A percentile compares a stretch with the other conserved stretches of the same genome.
These are phyloP conservation scores for Muscicapa adusta DNA, from an alignment of 2,113 vertebrate genomes.

Conservation along the genomic window DNA sequence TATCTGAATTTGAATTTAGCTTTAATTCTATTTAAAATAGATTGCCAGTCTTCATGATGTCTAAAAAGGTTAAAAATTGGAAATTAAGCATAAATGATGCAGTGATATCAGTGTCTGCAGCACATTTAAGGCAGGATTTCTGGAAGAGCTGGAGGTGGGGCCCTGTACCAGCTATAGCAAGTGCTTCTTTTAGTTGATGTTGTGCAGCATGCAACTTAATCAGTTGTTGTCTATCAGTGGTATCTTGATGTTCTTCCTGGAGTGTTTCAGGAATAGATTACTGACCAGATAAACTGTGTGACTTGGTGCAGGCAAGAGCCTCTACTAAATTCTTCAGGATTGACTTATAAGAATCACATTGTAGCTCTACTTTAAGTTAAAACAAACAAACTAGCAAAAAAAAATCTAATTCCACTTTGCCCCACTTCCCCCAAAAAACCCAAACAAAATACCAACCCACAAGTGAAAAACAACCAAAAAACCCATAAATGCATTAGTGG, in stretches of 20 bases:
- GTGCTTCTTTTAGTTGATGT: not conserved
- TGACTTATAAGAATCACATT: not conserved
- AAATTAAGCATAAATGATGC: not conserved
- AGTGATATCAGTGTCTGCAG: not conserved
- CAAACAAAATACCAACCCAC: not conserved
- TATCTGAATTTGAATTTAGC: not conserved
- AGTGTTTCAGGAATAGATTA: not conserved
- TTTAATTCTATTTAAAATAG: not conserved
- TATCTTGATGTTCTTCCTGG: not conserved
- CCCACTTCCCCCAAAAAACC: not conserved
- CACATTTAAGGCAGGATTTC: not conserved
- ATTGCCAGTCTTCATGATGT: not conserved
- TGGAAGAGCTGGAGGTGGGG: not conserved
- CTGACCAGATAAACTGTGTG: not conserved
- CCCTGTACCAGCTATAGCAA: not conserved
- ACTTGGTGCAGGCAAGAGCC: not conserved
- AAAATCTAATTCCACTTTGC: not conserved
- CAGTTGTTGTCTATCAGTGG: not conserved
- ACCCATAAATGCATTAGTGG: not conserved
- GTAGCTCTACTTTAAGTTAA: not conserved
- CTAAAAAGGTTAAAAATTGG: not conserved
- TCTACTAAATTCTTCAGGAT: not conserved
- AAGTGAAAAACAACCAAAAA: not conserved
- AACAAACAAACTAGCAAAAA: not conserved
- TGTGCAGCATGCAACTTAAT: not conserved